Percentiles rank a stretch among this genome's conserved stretches.
Evolutionary conservation across 2,888 invertebrate genomes (phyloP).

Genomic region (Philhelius pedissequus): DNA sequence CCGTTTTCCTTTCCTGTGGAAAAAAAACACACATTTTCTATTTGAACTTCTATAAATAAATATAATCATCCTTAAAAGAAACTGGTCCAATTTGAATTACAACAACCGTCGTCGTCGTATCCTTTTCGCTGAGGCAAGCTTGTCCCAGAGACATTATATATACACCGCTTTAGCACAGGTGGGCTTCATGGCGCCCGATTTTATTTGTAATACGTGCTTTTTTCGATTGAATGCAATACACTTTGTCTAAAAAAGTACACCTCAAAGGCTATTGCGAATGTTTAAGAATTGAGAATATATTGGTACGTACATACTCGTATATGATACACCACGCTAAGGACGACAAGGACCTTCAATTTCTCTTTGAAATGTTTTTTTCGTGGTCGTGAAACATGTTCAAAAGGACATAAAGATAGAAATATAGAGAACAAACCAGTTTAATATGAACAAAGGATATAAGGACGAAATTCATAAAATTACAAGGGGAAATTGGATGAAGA

Average conservation of each 20-base stretch:
- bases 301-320: no score
- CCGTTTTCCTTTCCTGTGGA: not conserved
- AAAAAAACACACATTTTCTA: not conserved
- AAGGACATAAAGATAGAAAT: not conserved
- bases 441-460: constrained; percentile 53
- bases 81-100: constrained; percentile 53
- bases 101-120: constrained; percentile 2
- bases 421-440: not conserved
- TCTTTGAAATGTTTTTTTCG: constrained; percentile 32
- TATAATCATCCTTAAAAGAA: constrained; percentile 12
- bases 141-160: not conserved
- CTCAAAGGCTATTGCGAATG: constrained; percentile 19
- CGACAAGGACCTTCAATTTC: constrained; percentile 37
- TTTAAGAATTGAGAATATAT: not conserved
- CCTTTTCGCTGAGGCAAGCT: constrained; percentile 60
- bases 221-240: constrained; percentile 39
- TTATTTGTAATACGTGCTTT: constrained; percentile 64
- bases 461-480: constrained; percentile 44
- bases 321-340: not conserved
- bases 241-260: constrained; percentile 1
- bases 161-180: constrained; percentile 26
- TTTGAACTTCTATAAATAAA: constrained; percentile 19
- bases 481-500: constrained; percentile 38
- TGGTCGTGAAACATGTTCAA: constrained; percentile 13
- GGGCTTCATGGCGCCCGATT: constrained; percentile 49